Evolutionary conservation across 2,113 vertebrate genomes (phyloP).

Genomic region (Phrynosoma platyrhinos): DNA sequence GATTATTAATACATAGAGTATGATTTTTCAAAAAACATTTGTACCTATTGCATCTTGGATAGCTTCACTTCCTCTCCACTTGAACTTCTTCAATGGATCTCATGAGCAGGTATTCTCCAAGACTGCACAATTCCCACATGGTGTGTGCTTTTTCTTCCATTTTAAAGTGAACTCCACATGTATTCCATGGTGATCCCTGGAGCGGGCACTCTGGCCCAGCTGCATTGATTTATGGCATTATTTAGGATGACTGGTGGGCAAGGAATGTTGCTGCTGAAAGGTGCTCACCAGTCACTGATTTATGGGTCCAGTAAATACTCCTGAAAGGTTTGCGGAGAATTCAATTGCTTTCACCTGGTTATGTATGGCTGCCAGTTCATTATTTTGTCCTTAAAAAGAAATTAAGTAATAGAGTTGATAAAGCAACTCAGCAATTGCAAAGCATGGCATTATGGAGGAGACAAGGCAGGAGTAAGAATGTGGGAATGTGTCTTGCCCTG

Average conservation of each 20-base stretch:
- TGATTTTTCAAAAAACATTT: background rate
- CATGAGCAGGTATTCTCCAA: background rate
- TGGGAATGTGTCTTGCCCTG: too few relatives aligned
- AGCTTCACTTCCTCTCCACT: background rate
- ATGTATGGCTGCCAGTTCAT: slow-evolving; percentile 48
- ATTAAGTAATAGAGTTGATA: slow-evolving; percentile 57
- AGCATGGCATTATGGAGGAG: slow-evolving; percentile 52
- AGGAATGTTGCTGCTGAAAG: slow-evolving; percentile 47
- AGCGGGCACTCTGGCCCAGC: slow-evolving; percentile 32
- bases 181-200: background rate
- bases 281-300: slow-evolving; percentile 56
- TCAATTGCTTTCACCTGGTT: slow-evolving; percentile 41
- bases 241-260: slow-evolving; percentile 40
- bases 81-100: background rate
- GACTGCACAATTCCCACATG: background rate
- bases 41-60: background rate
- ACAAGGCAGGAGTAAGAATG: too few relatives aligned
- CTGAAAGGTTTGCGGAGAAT: slow-evolving; percentile 50
- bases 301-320: slow-evolving; percentile 38
- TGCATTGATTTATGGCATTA: slow-evolving; percentile 34
- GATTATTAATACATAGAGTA: too few relatives aligned
- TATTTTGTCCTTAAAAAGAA: slow-evolving; percentile 30
- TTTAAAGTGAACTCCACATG: slow-evolving; percentile 2
- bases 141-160: background rate
- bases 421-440: slow-evolving; percentile 63